phyloP scores from a whole-genome alignment of 2,113 vertebrate species.

The Stercorarius parasiticus region DNA sequence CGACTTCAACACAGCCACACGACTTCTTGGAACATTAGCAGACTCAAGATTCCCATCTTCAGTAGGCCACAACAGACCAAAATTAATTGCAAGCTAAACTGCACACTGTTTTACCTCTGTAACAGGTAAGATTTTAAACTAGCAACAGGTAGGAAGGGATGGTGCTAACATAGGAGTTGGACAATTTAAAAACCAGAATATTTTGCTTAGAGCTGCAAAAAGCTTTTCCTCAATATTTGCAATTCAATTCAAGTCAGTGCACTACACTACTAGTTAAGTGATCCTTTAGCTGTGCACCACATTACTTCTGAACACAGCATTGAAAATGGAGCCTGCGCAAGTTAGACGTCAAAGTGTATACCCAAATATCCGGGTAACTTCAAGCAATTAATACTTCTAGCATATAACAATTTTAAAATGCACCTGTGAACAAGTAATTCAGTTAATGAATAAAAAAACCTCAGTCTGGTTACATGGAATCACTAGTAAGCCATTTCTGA shows the following conservation, averaged over 20 bases:
- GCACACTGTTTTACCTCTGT: background rate
- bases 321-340: background rate
- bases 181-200: background rate
- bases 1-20: background rate
- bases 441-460: background rate
- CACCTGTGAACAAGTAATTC: background rate
- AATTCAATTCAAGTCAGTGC: background rate
- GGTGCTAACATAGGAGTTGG: rapidly evolving
- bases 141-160: background rate
- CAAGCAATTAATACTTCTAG: background rate
- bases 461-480: background rate
- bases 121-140: background rate
- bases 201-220: background rate
- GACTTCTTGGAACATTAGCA: background rate
- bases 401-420: background rate
- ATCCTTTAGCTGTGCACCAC: background rate
- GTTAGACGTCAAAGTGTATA: background rate
- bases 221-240: background rate
- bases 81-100: background rate
- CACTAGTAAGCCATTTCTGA: background rate
- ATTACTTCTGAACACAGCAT: background rate
- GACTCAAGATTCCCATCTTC: background rate
- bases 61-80: background rate
- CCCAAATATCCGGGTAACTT: background rate
- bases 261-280: background rate